These are phyloP conservation scores for Luperina nickerlii DNA, from an alignment of 2,888 invertebrate species.

Conservation along the genomic window DNA sequence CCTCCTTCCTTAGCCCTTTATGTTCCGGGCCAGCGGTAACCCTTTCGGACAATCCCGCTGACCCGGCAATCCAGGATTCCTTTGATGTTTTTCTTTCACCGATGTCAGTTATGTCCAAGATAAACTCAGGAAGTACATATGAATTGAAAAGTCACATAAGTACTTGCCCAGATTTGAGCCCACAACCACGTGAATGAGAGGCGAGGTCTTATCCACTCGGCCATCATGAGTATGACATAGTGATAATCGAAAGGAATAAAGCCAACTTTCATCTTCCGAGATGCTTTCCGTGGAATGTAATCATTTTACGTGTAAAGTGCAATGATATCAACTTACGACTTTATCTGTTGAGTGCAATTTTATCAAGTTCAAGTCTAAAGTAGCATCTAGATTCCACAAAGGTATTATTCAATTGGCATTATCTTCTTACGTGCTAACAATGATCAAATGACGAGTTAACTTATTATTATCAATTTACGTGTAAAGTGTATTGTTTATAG, in stretches of 20 bases:
- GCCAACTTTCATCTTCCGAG: background rate
- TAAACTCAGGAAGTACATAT: no score
- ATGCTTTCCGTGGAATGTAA: background rate
- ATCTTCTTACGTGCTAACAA: constrained; percentile 37
- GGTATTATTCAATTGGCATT: constrained; percentile 10
- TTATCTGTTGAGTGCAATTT: constrained; percentile 45
- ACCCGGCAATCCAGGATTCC: no score
- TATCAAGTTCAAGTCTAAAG: constrained; percentile 8
- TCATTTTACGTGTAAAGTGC: constrained; percentile 33
- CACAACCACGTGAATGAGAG: background rate
- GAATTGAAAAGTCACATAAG: no score
- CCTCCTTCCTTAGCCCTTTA: no score
- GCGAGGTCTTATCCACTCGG: background rate
- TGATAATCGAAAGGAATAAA: background rate
- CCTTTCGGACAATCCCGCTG: no score
- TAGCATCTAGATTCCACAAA: background rate
- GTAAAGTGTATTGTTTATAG: constrained; percentile 20
- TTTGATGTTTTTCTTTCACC: no score
- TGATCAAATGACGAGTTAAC: background rate
- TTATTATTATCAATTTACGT: constrained; percentile 33
- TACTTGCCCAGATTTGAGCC: no score
- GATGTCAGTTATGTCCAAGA: no score
- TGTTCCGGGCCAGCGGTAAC: no score
- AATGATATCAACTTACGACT: constrained; percentile 24
- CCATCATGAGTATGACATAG: background rate